Evolutionary conservation across 2,113 vertebrate genomes (phyloP), one percentile per base, ranked within the genome.

Genomic region (Corythornis vintsioides): DNA sequence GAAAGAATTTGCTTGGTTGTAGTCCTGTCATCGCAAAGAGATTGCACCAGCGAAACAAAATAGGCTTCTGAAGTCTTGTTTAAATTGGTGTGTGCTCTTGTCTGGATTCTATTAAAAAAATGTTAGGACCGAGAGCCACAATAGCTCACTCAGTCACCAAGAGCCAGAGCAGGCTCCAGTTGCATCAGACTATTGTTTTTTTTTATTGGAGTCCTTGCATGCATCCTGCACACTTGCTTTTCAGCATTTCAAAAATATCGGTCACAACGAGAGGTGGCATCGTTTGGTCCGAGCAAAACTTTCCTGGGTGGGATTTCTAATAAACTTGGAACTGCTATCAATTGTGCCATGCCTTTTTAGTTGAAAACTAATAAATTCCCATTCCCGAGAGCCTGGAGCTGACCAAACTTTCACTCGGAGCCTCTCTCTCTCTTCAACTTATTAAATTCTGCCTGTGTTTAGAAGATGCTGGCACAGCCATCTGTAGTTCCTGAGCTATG

Each of bases 31-130:
- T 64, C 91, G 86, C 86, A 70, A n/a, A 77, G 91, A 57, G 86
- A 77, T 95, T 93, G 89, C 92, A 92, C 71, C 90, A 66, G 43
- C 22, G 0, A 16, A 76, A 50, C 63, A 80, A 80, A 82, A 74
- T 18, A 91, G 67, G 70, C 75, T 93, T 33, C 91, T 74, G 11
- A 91, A 86, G 57, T 60, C 82, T 63, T 64, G 67, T 86, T 95
- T 64, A 81, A 95, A 75, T 89, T 83, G 87, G 47, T 92, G 71
- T 2, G 3, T 43, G 60, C 40, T 59, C 75, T 88, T 77, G 79
- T 94, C 91, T 92, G 94, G 94, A 67, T 95, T 91, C 87, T 74
- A 79, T 96, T 96, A 94, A 85, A 89, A 74, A 65, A 83, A 38
- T 60, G 53, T 85, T 66, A 38, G 78, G 85, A 50, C 20, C 0